phyloP scores from a whole-genome alignment of 2,888 invertebrate species.

The Lamproptera curius region DNA sequence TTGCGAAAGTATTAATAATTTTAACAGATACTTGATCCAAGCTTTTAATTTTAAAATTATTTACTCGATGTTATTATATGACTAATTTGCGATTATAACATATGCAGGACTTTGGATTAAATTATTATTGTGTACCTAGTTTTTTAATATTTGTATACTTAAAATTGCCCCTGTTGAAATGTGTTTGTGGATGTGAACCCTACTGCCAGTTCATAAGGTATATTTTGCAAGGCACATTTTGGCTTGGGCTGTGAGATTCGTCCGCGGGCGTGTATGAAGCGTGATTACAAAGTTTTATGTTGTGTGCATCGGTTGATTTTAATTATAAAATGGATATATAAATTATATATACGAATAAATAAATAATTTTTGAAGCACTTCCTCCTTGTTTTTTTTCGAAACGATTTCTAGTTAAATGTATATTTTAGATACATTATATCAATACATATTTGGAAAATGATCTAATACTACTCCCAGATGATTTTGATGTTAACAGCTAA shows the following conservation, averaged over 20 bases:
- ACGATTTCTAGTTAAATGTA: no score
- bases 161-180: slow-evolving; percentile 32
- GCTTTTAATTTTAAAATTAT: slow-evolving; percentile 25
- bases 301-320: slow-evolving; percentile 72
- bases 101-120: slow-evolving; percentile 30
- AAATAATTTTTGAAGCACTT: slow-evolving; percentile 76
- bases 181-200: slow-evolving; percentile 30
- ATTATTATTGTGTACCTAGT: slow-evolving; percentile 42
- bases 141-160: slow-evolving; percentile 34
- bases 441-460: no score
- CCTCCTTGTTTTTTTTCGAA: slow-evolving; percentile 52
- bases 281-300: slow-evolving; percentile 45
- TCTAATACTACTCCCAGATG: no score
- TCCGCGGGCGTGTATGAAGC: slow-evolving; percentile 40
- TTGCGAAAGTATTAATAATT: slow-evolving; percentile 57
- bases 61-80: slow-evolving; percentile 20
- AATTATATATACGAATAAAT: slow-evolving; percentile 77
- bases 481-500: no score
- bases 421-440: no score
- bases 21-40: slow-evolving; percentile 39
- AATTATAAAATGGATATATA: slow-evolving; percentile 75
- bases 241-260: slow-evolving; percentile 27
- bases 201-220: slow-evolving; percentile 46
- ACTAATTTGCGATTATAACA: slow-evolving; percentile 17
- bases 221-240: slow-evolving; percentile 33